Conservation (phyloP, 2,888 invertebrate genomes). For the Epiperipatus broadwayi region DNA sequence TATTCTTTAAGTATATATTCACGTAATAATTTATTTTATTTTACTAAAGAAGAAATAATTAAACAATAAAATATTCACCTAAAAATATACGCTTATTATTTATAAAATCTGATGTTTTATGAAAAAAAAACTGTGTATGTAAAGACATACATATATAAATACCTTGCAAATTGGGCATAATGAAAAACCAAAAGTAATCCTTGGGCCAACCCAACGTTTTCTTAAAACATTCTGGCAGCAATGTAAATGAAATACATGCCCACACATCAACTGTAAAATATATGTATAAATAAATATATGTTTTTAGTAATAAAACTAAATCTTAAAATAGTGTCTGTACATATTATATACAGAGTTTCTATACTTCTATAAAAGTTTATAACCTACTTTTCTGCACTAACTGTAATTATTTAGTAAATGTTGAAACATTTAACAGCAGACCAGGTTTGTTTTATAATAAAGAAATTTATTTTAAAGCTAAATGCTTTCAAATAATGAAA, state of each 20-base stretch:
- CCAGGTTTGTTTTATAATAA: too few species aligned
- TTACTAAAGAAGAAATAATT: too few species aligned
- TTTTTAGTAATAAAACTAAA: neutral
- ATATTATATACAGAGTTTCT: neutral
- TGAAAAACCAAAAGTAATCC: slow-evolving; percentile 87
- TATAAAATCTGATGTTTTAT: neutral
- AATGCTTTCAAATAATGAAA: too few species aligned
- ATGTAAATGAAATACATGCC: slow-evolving; percentile 85
- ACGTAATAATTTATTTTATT: too few species aligned
- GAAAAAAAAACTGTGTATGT: too few species aligned
- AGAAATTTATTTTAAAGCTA: too few species aligned
- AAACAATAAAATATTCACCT: too few species aligned
- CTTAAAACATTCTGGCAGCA: slow-evolving; percentile 66
- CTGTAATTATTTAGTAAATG: too few species aligned
- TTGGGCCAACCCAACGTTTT: slow-evolving; percentile 79
- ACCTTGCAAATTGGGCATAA: slow-evolving; percentile 92
- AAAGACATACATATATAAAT: slow-evolving; percentile 21
- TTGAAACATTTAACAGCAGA: too few species aligned
- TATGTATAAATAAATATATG: slow-evolving; percentile 4
- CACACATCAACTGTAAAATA: slow-evolving; percentile 53
- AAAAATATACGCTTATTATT: neutral
- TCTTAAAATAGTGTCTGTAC: neutral
- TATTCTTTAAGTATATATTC: too few species aligned
- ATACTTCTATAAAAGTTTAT: too few species aligned
- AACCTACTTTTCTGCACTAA: too few species aligned